Conservation (phyloP, 2,797 vertebrate species). For the Sardinella longiceps region DNA sequence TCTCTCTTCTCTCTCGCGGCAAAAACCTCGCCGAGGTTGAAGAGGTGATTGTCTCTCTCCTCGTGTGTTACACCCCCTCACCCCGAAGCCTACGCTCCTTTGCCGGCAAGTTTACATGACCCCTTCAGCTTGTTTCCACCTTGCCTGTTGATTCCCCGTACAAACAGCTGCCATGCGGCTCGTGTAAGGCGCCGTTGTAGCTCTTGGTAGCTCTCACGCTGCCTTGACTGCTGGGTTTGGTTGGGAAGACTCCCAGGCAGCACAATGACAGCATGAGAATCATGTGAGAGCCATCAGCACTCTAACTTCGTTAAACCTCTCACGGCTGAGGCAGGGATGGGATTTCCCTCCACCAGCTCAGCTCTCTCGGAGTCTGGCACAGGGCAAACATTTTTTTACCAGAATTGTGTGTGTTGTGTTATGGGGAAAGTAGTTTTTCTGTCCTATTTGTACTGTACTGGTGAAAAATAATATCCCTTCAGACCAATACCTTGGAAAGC, state of each 20-base stretch:
- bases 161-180: slow-evolving; percentile 65
- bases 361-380: neutral
- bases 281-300: slow-evolving; percentile 66
- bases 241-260: slow-evolving; percentile 63
- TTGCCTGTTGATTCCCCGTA: slow-evolving; percentile 69
- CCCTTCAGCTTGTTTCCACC: slow-evolving; percentile 70
- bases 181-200: slow-evolving; percentile 70
- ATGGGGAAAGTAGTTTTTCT: neutral
- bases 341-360: slow-evolving; percentile 21
- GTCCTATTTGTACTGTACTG: neutral
- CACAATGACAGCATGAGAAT: slow-evolving; percentile 63
- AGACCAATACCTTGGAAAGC: slow-evolving; percentile 24
- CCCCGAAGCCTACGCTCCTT: slow-evolving; percentile 60
- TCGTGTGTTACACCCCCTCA: slow-evolving; percentile 69
- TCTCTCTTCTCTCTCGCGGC: too few relatives aligned
- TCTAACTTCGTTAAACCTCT: slow-evolving; percentile 61
- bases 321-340: slow-evolving; percentile 53
- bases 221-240: slow-evolving; percentile 67
- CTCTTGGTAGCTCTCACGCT: slow-evolving; percentile 65
- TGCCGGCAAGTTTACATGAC: slow-evolving; percentile 76
- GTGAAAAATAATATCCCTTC: neutral
- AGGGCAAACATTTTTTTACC: neutral
- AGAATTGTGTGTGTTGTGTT: neutral
- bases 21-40: slow-evolving; percentile 69
- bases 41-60: slow-evolving; percentile 70